Evolutionary conservation across 2,888 invertebrate species (phyloP), one percentile per base, ranked within the genome.

Genomic region (Torymus aiolomorphi): DNA sequence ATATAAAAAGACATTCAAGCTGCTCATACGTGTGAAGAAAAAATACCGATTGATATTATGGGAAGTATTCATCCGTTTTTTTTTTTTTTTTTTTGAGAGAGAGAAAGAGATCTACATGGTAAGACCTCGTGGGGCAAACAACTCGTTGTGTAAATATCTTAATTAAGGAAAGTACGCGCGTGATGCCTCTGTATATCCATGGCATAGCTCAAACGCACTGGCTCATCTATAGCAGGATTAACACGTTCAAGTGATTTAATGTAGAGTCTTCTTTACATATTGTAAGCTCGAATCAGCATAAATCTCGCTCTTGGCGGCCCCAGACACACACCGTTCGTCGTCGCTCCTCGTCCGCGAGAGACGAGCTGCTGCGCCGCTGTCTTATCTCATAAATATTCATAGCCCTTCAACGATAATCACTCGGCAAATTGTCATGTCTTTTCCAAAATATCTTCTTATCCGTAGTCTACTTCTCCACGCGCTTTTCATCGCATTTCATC

Each of bases 191-290:
- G 13, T 54, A 13, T 61, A 42, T 65, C 20, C 49, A 12, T 52
- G 16, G 4, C 31, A 31, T 31, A 20, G n/a, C 62, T 18, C 49
- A 18, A 56, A 69, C 51, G 65, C 66, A 1, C 16, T 20, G 51
- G 42, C 31, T 31, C 31, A 31, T 31, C 31, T 31, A 31, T 31
- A 31, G 31, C 31, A 31, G 57, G 76, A 80, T 80, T 80, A 80
- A 80, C 76, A 76, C 76, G 72, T 80, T 79, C 56, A 13, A 20
- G 13, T 76, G 80, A 80, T 75, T 80, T 76, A 80, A 80, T 62
- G 65, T 65, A 14, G 59, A 66, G 54, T 65, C 75, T 71, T 20
- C 71, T 80, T 56, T 71, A 66, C 71, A 79, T 75, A 75, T 61
- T 75, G 79, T 57, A 42, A 54, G 62, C 56, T 31, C 69, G 74